Conservation (phyloP, 1,140 invertebrate genomes). For the Eriosoma lanigerum region DNA sequence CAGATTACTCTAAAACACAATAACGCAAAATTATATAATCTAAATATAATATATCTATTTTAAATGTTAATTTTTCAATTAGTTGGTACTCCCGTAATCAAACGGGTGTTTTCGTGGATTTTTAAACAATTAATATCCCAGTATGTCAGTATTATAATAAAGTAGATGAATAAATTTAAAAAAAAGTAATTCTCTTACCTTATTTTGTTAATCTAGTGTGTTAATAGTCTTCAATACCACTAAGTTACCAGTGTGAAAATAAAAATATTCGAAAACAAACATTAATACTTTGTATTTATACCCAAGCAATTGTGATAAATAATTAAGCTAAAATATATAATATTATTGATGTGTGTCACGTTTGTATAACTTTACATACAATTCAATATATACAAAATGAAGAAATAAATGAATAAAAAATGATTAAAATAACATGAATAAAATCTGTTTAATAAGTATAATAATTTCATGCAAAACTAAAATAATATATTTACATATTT, state of each 20-base stretch:
- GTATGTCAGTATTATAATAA: background rate
- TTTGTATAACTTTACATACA: no score
- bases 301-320: slow-evolving; percentile 48
- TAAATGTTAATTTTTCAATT: no score
- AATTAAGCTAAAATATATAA: slow-evolving; percentile 23
- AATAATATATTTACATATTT: slow-evolving; percentile 44
- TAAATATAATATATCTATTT: no score
- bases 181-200: background rate
- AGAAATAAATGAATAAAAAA: slow-evolving; percentile 40
- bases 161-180: background rate
- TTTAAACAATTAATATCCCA: background rate
- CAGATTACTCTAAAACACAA: no score
- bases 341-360: no score
- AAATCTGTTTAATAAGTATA: slow-evolving; percentile 49
- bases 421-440: slow-evolving; percentile 43
- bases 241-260: slow-evolving; percentile 32
- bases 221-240: slow-evolving; percentile 37
- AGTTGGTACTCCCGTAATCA: no score
- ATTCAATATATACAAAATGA: background rate
- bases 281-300: background rate
- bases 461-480: slow-evolving; percentile 45
- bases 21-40: no score
- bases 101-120: background rate
- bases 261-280: background rate
- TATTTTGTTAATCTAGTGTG: slow-evolving; percentile 31